Conservation (phyloP, 2,113 vertebrate genomes). For the Cavia porcellus region DNA sequence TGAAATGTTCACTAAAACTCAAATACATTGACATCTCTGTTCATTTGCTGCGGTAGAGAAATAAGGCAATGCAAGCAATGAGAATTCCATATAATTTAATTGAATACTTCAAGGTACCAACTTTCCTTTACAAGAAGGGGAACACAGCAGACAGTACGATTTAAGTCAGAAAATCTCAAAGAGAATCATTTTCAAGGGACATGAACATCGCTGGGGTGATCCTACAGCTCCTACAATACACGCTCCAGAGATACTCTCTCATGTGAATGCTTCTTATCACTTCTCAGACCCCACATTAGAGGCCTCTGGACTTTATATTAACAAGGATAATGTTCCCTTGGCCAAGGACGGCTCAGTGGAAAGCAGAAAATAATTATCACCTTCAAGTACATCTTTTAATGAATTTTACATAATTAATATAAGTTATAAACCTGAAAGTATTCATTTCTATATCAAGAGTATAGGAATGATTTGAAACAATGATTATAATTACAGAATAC, state of each 20-base stretch:
- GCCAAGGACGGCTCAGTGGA: neutral
- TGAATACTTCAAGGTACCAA: neutral
- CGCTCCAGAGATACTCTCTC: neutral
- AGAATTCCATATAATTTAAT: neutral
- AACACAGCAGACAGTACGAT: accelerated
- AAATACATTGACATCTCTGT: neutral
- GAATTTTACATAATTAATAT: neutral
- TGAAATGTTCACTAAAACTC: neutral
- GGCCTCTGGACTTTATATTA: neutral
- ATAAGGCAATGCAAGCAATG: neutral
- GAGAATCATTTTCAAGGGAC: neutral
- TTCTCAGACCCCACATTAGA: too few relatives aligned
- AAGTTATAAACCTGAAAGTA: neutral
- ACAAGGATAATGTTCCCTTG: neutral
- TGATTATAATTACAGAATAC: neutral
- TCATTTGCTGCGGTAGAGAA: neutral
- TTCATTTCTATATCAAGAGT: neutral
- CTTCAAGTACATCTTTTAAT: neutral
- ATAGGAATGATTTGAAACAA: neutral
- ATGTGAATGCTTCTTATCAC: neutral
- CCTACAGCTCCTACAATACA: accelerated
- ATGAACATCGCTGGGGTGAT: too few relatives aligned
- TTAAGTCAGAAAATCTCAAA: neutral
- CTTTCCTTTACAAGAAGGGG: neutral
- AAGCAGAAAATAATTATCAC: neutral